Evolutionary conservation across 2,113 vertebrate genomes (phyloP), one percentile per base, ranked within the genome.

Genomic region (Trichomycterus rosablanca): DNA sequence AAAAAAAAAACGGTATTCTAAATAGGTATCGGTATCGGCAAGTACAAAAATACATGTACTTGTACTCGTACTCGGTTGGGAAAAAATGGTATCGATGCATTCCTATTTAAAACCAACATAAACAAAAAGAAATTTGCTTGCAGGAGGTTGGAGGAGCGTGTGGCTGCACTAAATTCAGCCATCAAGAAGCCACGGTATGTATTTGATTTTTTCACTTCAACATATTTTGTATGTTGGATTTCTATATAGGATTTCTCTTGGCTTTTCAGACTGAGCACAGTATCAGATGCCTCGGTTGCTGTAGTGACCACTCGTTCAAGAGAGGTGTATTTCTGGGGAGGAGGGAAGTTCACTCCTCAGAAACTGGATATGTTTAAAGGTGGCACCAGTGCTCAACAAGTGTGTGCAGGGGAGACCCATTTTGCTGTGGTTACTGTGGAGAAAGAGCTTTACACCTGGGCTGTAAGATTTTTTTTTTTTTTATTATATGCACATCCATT

Each of bases 391-490:
- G 93, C 94, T 2, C 93, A 94, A 52, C 93, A 97, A 35, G 96
- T 99, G 76, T 98, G 92, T 66, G 93, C 96, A 7, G 94, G 96
- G 58, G 95, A 97, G 75, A 96, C 89, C 8, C 96, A 99, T 81
- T 99, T 98, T 76, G 95, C 96, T 6, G 94, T 97, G 79, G 94
- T 99, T 71, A 96, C 95, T 0, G 96, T 99, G 77, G 95, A 99
- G 77, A 99, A 99, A 77, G 96, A 99, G 74, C 90, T 99, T 16
- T 99, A 96, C 72, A 97, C 94, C 0, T 99, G 96, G 96, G 95
- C 97, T 81, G 96, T 98, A 84, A 96, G 96, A 78, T 62, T 4
- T n/a, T 11, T 58, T 18, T n/a, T n/a, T n/a, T n/a, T n/a, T n/a
- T n/a, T n/a, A n/a, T n/a, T n/a, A n/a, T n/a, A n/a, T n/a, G n/a